A percentile compares a stretch with the other conserved stretches of the same genome.
Evolutionary conservation across 2,888 invertebrate species (phyloP).

Genomic region (Furcula furcula): DNA sequence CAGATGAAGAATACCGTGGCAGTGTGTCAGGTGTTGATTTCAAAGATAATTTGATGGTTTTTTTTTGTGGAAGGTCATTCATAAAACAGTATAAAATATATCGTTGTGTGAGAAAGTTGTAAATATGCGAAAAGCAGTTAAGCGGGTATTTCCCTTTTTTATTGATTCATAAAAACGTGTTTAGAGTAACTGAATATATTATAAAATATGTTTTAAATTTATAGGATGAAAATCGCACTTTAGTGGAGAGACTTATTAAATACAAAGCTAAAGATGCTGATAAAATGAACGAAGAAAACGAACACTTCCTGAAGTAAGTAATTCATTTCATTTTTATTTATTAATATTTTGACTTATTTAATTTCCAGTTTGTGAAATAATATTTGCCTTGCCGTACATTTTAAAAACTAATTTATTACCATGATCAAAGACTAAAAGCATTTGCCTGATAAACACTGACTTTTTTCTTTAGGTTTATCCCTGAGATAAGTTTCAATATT

Average conservation of each 20-base stretch:
- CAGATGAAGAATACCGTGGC: conserved; percentile 46
- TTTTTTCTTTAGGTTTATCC: not conserved
- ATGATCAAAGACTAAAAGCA: not conserved
- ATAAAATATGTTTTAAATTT: conserved; percentile 47
- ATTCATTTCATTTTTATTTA: conserved; percentile 12
- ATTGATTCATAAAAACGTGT: conserved; percentile 5
- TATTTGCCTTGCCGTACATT: conserved; percentile 11
- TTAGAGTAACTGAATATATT: conserved; percentile 6
- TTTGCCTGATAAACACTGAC: too few relatives aligned
- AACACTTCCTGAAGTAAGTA: conserved; percentile 92
- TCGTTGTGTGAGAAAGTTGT: conserved; percentile 4
- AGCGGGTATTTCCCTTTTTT: conserved; percentile 20
- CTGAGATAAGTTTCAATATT: conserved; percentile 6
- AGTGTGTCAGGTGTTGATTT: conserved; percentile 29
- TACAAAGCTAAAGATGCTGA: conserved; percentile 98
- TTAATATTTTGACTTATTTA: conserved; percentile 8
- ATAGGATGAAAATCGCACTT: conserved; percentile 92
- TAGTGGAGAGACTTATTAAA: conserved; percentile 93
- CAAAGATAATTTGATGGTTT: conserved; percentile 18
- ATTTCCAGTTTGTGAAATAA: conserved; percentile 38
- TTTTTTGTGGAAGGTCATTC: conserved; percentile 9
- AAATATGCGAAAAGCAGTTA: conserved; percentile 38
- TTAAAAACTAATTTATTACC: not conserved
- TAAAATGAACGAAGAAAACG: conserved; percentile 98
- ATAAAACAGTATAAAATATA: conserved; percentile 3